A percentile compares a stretch with the other conserved stretches of the same genome.
Conservation (phyloP, 2,113 vertebrate species). For the Benitochromis conjunctus region DNA sequence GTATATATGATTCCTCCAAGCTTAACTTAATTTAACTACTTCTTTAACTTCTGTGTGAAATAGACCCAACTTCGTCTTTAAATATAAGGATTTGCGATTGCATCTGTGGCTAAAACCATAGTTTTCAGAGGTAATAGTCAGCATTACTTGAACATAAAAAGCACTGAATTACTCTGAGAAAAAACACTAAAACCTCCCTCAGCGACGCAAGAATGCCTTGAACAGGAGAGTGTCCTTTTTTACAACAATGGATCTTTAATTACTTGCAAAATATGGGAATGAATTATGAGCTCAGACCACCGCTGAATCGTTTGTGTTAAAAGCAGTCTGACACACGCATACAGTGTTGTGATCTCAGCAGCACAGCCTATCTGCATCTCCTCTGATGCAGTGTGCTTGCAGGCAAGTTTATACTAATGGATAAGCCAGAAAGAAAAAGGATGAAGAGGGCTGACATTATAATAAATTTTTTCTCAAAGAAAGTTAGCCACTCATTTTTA, state of each 20-base stretch:
- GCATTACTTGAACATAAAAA: not conserved
- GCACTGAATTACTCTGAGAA: not conserved
- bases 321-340: not conserved
- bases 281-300: not conserved
- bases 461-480: not conserved
- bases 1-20: not conserved
- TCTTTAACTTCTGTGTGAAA: not conserved
- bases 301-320: not conserved
- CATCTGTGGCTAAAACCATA: not conserved
- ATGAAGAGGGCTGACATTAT: not conserved
- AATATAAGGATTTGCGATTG: not conserved
- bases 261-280: not conserved
- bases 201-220: not conserved
- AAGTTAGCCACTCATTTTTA: not conserved
- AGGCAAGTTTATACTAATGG: not conserved
- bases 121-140: not conserved
- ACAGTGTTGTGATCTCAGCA: not conserved
- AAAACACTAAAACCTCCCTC: not conserved
- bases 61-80: not conserved
- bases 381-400: not conserved
- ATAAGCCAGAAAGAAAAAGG: not conserved
- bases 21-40: not conserved
- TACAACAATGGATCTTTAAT: not conserved
- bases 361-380: not conserved
- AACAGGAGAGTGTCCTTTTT: not conserved